Base-by-base conservation (phyloP, 1,140 invertebrate genomes). In the Acromyrmex heyeri region DNA sequence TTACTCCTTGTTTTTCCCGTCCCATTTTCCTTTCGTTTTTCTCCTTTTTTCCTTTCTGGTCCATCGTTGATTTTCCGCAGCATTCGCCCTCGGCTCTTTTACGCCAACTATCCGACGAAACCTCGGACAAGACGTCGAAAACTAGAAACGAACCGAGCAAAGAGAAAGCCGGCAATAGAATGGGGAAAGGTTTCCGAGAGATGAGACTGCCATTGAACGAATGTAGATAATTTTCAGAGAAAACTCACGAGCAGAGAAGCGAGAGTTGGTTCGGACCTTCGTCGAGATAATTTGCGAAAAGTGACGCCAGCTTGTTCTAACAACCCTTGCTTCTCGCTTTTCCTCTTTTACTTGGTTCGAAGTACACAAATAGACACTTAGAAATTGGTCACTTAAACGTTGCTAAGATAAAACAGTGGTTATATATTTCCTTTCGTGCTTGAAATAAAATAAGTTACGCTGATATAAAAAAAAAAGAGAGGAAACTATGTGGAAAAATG, bases 231-330 rank as follows among this genome's bases (percentile, higher is more conserved):
- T 88, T 91, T 90, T 86, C 83, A 67, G 65, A 73, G 77, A 55
- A 67, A 90, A 79, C 78, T 73, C 75, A 34, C 69, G 18, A 55
- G 7, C 53, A 48, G 18, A 81, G 50, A 59, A 24, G 18, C 16
- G 24, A 34, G 18, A 38, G 53, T 16, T 48, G 67, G 79, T 10
- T 83, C 27, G 76, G 27, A 61, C 75, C 48, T 86, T 79, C 18
- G 78, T 50, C 78, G 79, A 86, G 85, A 90, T 90, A 90, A 91
- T 91, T 91, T 88, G 85, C 67, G 67, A 88, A 81, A 86, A 86
- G 79, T 88, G 70, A 90, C 87, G 75, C 64, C 85, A 50, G 87
- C 59, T 86, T 87, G 85, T 64, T 82, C 48, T 38, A 91, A 90
- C n/a, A 78, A 90, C 78, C 85, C 85, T 79, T 18, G 88, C 38